phyloP scores from a whole-genome alignment of 2,888 invertebrate species.

The Podotricha telesiphe region DNA sequence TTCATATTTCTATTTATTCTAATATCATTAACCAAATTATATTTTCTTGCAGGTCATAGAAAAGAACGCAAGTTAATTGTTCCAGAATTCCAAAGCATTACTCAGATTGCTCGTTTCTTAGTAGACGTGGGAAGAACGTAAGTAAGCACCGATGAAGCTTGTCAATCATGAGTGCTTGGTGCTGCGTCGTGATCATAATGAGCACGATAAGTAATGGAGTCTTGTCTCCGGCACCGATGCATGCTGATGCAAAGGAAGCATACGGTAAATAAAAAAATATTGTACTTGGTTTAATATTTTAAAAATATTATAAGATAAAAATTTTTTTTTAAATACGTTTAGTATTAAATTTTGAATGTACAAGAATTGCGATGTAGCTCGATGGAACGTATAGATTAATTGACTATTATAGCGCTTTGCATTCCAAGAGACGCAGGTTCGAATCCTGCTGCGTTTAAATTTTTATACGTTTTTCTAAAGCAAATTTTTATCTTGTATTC shows the following conservation, averaged over 20 bases:
- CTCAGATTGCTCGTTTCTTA: constrained; percentile 12
- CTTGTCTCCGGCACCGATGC: constrained; percentile 71
- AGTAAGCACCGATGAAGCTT: constrained; percentile 70
- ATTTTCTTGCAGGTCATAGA: not conserved
- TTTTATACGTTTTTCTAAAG: too few species aligned
- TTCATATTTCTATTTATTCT: not conserved
- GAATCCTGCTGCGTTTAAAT: too few species aligned
- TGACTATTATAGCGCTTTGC: too few species aligned
- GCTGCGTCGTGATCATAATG: constrained; percentile 77
- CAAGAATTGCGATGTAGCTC: too few species aligned
- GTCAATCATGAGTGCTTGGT: constrained; percentile 79
- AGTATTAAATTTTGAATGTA: too few species aligned
- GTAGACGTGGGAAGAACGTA: constrained; percentile 49
- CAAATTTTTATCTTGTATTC: too few species aligned
- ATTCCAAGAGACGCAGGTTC: too few species aligned
- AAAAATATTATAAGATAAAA: too few species aligned
- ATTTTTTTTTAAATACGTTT: too few species aligned
- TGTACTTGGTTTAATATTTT: too few species aligned
- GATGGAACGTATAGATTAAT: too few species aligned
- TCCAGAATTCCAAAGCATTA: not conserved
- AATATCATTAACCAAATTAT: not conserved
- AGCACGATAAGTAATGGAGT: constrained; percentile 73
- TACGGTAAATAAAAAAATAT: constrained; percentile 68
- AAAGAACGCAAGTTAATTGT: not conserved
- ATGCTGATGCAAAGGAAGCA: constrained; percentile 71